Base-by-base conservation (phyloP, 2,888 invertebrate genomes). In the Protophormia terraenovae region DNA sequence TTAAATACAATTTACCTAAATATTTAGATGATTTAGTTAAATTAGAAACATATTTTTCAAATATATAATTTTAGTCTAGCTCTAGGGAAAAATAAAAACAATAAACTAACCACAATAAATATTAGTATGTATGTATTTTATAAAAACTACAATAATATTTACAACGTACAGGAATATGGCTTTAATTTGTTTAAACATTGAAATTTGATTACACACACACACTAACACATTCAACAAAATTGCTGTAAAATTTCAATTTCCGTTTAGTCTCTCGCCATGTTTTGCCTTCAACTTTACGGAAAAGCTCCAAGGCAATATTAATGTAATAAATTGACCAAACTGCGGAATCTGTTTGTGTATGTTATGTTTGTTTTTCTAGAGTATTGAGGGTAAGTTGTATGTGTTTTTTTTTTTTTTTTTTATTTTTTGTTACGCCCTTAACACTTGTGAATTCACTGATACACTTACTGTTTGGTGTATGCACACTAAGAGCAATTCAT, bases 321-420 rank as follows among this genome's bases (percentile, higher is more conserved):
- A 80, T 77, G 67, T 53, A 72, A 76, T 80, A 80, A 84, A 84
- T 80, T 80, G 66, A 72, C 84, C 76, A 72, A 76, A 72, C 45
- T 66, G 71, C 67, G 50, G 66, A 75, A 66, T 71, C 55, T 71
- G 50, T 32, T 71, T 12, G 53, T 67, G 10, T 41, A 41, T 53
- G n/a, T n/a, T n/a, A n/a, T 50, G 8, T 53, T 62, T 5, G 35
- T 12, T 50, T 38, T n/a, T n/a, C n/a, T n/a, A 22, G 10, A 6
- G 53, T 16, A 38, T 62, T 76, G 64, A n/a, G 64, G 55, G 32
- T 32, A 47, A 32, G 55, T 77, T 66, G 27, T 8, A 19, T 55
- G 27, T 16, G 45, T 3, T 45, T 1, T 45, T 62, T 35, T 50
- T 27, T 14, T 50, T 38, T 53, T 50, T 35, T 50, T 27, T 14